Evolutionary conservation across 2,888 invertebrate species (phyloP).

Genomic region (Athrips mouffetella): DNA sequence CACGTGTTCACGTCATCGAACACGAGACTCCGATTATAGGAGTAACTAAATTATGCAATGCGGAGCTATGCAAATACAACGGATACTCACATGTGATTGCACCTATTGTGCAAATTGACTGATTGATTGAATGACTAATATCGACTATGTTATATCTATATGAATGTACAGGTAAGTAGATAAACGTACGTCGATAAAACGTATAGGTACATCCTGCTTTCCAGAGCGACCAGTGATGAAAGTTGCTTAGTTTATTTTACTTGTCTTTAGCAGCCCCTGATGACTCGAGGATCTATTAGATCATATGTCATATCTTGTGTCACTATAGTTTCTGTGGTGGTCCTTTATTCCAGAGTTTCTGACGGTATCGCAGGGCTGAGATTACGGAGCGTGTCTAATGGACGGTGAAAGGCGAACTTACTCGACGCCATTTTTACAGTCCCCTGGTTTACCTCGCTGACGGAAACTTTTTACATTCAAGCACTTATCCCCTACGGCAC

Average conservation of each 20-base stretch:
- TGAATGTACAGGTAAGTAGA: too few species aligned
- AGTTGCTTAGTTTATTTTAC: too few species aligned
- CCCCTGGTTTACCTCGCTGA: conserved; percentile 14
- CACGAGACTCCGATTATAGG: not conserved
- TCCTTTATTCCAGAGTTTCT: not conserved
- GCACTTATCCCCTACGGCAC: conserved; percentile 9
- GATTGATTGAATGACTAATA: too few species aligned
- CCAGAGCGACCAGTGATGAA: too few species aligned
- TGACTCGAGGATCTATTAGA: too few species aligned
- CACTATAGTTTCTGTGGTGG: not conserved
- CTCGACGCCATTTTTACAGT: conserved; percentile 14
- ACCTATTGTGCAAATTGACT: conserved; percentile 6
- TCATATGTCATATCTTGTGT: not conserved
- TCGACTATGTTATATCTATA: too few species aligned
- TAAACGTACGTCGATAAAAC: too few species aligned
- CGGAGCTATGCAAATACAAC: not conserved
- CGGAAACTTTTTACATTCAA: conserved; percentile 2
- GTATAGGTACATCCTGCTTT: too few species aligned
- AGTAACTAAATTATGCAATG: not conserved
- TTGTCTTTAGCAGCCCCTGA: too few species aligned
- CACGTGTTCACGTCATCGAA: too few species aligned
- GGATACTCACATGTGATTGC: not conserved
- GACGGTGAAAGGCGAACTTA: conserved; percentile 36
- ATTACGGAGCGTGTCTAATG: conserved; percentile 40
- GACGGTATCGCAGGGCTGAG: conserved; percentile 30